A percentile compares a stretch with the other conserved stretches of the same genome.
Evolutionary conservation across 2,113 vertebrate species (phyloP).

Genomic region (Ochotona princeps): DNA sequence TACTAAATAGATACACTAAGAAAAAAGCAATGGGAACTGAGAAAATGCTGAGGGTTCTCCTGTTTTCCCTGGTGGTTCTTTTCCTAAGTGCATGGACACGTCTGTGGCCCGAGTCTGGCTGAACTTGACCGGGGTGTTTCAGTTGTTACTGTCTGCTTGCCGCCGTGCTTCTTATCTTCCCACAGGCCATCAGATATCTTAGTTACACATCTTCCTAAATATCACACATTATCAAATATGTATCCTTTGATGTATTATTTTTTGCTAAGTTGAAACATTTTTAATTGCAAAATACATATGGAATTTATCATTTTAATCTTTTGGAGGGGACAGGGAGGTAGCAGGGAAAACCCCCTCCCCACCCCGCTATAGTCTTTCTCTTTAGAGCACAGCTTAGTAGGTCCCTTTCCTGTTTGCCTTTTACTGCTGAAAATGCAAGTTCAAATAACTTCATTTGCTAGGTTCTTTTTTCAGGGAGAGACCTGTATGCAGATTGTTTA

Average conservation of each 20-base stretch:
- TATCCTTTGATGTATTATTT: background rate
- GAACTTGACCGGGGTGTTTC: background rate
- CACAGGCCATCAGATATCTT: conserved; percentile 12
- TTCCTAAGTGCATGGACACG: background rate
- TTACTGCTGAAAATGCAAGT: conserved; percentile 35
- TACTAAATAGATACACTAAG: background rate
- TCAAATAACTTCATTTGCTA: background rate
- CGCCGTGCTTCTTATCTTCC: background rate
- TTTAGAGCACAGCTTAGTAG: background rate
- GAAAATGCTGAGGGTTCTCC: background rate
- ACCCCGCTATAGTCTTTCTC: no score
- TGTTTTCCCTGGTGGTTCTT: conserved; percentile 26
- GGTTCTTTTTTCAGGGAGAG: background rate
- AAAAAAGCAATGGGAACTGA: background rate
- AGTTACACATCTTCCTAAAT: background rate
- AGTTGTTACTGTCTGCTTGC: background rate
- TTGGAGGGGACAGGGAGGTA: background rate
- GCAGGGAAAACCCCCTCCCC: no score
- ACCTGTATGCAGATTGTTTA: conserved; percentile 3
- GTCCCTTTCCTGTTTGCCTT: background rate
- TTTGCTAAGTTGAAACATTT: background rate
- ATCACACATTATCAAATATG: background rate
- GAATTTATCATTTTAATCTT: background rate
- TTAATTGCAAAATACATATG: conserved; percentile 24
- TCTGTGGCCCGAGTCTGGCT: background rate